Evolutionary conservation across 2,888 invertebrate genomes (phyloP).

Genomic region (Clitarchus hookeri): DNA sequence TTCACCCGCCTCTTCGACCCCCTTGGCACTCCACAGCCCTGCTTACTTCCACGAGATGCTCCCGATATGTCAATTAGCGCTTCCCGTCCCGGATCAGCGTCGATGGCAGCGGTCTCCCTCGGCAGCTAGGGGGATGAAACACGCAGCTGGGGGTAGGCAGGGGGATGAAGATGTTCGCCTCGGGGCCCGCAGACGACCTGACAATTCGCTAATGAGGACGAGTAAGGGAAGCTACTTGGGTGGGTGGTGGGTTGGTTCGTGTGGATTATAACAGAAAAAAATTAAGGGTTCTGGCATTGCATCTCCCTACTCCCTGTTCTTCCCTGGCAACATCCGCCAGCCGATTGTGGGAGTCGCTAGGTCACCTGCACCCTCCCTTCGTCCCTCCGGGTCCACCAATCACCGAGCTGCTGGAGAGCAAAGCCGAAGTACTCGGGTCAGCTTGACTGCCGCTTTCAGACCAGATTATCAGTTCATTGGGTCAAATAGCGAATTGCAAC

Average conservation of each 20-base stretch:
- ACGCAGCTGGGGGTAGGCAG: not conserved
- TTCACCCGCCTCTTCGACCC: no score
- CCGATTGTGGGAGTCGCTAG: not conserved
- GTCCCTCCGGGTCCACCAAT: no score
- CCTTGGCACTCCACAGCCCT: no score
- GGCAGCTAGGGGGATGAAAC: not conserved
- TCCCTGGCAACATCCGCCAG: not conserved
- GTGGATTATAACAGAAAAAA: not conserved
- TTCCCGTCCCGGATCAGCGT: no score
- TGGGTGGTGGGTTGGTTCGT: not conserved
- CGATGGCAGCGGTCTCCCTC: not conserved
- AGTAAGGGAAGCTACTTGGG: not conserved
- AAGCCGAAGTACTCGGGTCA: no score
- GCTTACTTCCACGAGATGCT: no score
- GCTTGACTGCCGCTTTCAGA: no score
- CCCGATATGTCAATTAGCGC: no score
- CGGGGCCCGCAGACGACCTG: not conserved
- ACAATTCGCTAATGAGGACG: conserved; percentile 9
- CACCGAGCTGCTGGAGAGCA: no score
- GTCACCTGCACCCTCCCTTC: not conserved
- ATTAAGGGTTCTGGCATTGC: not conserved
- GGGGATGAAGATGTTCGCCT: not conserved
- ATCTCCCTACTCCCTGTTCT: not conserved
- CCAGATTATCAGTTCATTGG: no score
- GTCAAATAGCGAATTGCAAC: no score